These are phyloP conservation scores for Casuarius casuarius DNA, from an alignment of 2,113 vertebrate species.

Conservation along the genomic window DNA sequence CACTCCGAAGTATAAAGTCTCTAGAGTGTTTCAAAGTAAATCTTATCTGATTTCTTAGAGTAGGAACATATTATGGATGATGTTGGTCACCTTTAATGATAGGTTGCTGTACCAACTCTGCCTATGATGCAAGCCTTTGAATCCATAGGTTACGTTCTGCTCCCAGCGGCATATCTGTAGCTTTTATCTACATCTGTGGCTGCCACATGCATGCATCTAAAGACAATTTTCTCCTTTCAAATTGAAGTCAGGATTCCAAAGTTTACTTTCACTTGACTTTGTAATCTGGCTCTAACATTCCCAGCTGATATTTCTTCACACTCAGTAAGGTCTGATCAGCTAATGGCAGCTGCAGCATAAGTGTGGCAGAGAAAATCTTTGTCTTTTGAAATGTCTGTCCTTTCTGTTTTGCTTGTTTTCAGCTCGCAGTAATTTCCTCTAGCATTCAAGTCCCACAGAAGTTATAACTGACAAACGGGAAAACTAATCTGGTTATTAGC, in stretches of 20 bases:
- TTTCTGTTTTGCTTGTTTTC: neutral
- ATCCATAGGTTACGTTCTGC: neutral
- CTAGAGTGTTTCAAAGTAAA: neutral
- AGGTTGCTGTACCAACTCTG: neutral
- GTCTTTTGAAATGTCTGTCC: neutral
- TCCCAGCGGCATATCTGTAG: constrained; percentile 1
- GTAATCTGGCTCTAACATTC: neutral
- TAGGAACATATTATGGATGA: neutral
- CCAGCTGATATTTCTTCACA: neutral
- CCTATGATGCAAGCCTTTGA: neutral
- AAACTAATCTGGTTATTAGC: neutral
- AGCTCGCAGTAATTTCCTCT: neutral
- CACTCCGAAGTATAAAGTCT: neutral
- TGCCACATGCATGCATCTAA: neutral
- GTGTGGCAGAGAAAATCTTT: neutral
- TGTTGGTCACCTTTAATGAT: neutral
- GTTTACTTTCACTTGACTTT: neutral
- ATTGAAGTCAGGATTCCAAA: neutral
- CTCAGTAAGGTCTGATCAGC: neutral
- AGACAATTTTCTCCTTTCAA: neutral
- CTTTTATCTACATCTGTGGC: neutral
- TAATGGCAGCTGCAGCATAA: neutral
- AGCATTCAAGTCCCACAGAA: neutral
- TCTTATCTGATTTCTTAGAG: neutral
- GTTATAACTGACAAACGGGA: neutral